These are phyloP conservation scores for Leptura quadrifasciata DNA, from an alignment of 2,888 invertebrate genomes.

Conservation along the genomic window DNA sequence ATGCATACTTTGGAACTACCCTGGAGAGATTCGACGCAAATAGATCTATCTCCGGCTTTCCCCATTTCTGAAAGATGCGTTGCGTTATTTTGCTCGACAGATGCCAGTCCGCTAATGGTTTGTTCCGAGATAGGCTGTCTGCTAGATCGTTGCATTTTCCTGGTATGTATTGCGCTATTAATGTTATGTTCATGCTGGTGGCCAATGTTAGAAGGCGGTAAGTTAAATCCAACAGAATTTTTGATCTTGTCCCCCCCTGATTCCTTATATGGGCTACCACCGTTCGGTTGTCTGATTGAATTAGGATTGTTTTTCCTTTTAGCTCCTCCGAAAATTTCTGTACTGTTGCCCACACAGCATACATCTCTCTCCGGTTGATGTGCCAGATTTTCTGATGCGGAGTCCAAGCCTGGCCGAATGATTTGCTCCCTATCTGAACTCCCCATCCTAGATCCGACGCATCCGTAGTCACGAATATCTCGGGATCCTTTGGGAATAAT, in stretches of 20 bases:
- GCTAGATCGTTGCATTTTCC: constrained; percentile 36
- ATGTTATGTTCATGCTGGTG: constrained; percentile 2
- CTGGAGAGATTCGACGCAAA: constrained; percentile 49
- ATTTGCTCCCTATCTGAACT: constrained; percentile 24
- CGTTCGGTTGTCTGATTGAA: constrained; percentile 46
- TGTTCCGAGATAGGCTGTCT: constrained; percentile 36
- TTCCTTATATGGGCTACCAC: constrained; percentile 44
- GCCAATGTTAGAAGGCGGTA: constrained; percentile 10
- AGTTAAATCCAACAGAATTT: constrained; percentile 2
- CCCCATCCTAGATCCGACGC: constrained; percentile 40
- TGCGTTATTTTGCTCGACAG: constrained; percentile 34
- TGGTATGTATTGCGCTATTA: constrained; percentile 27
- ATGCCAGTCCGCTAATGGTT: constrained; percentile 41
- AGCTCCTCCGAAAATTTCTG: constrained; percentile 23
- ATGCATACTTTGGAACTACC: constrained; percentile 49
- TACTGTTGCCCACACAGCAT: constrained; percentile 39
- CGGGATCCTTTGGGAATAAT: constrained; percentile 34
- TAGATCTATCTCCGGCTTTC: constrained; percentile 51
- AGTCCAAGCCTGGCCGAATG: constrained; percentile 1
- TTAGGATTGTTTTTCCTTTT: constrained; percentile 36
- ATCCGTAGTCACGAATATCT: constrained; percentile 38
- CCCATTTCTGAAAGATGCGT: constrained; percentile 51
- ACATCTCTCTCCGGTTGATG: constrained; percentile 44
- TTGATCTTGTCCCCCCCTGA: constrained; percentile 42
- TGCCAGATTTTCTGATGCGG: constrained; percentile 40